phyloP scores from a whole-genome alignment of 2,113 vertebrate genomes.

The Pachyramphus minor region DNA sequence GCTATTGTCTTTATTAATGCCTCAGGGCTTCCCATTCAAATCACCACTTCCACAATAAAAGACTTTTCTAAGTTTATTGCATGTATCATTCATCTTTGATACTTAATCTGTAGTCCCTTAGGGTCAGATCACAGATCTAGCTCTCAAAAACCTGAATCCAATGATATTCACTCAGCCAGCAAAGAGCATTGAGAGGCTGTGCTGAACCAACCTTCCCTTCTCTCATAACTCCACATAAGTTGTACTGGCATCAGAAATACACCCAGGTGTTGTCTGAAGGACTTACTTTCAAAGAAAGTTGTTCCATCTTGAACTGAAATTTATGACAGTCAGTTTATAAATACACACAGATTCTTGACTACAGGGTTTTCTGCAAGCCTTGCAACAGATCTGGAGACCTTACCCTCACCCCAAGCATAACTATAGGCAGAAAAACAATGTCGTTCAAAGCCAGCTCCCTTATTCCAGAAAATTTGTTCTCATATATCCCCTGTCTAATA shows the following conservation, averaged over 20 bases:
- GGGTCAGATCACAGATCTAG: not conserved
- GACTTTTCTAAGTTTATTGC: not conserved
- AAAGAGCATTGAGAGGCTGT: not conserved
- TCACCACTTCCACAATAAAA: not conserved
- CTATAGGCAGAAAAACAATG: accelerated
- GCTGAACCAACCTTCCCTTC: not conserved
- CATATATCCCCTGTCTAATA: not conserved
- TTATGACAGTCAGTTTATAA: not conserved
- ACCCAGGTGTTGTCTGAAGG: not conserved
- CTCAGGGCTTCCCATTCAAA: not conserved
- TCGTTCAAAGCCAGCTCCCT: not conserved
- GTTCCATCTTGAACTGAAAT: not conserved
- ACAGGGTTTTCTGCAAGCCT: not conserved
- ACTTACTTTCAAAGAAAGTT: not conserved
- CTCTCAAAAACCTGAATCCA: not conserved
- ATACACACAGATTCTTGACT: not conserved
- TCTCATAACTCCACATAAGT: accelerated
- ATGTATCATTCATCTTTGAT: not conserved
- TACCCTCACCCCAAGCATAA: not conserved
- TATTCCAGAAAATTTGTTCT: not conserved
- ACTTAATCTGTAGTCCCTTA: not conserved
- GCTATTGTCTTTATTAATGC: not conserved
- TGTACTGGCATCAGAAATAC: not conserved
- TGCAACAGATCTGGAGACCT: not conserved
- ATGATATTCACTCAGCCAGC: not conserved